Evolutionary conservation across 2,797 vertebrate genomes (phyloP).

Genomic region (Telmatherina bonti): DNA sequence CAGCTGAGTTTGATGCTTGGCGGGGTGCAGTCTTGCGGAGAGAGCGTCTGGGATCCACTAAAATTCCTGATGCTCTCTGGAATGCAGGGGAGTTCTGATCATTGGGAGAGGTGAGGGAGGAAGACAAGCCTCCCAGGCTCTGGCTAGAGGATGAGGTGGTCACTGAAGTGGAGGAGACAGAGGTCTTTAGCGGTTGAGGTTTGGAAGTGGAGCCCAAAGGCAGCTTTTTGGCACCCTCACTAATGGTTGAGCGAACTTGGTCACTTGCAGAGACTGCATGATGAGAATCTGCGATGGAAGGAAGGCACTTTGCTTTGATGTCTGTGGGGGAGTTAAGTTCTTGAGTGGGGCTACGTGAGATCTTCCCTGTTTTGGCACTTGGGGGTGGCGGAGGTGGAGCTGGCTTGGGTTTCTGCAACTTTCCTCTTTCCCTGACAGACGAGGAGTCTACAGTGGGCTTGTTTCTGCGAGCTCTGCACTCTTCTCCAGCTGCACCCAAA

Average conservation of each 20-base stretch:
- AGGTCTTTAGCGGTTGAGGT: conserved; percentile 82
- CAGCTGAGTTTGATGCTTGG: conserved; percentile 88
- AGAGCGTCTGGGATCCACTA: conserved; percentile 92
- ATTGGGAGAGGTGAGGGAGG: conserved; percentile 52
- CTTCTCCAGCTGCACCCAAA: conserved; percentile 84
- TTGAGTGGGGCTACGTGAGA: conserved; percentile 84
- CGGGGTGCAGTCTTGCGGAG: conserved; percentile 91
- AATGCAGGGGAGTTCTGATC: conserved; percentile 84
- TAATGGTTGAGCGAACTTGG: conserved; percentile 65
- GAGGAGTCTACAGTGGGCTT: conserved; percentile 84
- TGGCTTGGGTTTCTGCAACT: conserved; percentile 90
- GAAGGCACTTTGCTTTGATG: conserved; percentile 81
- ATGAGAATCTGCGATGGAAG: conserved; percentile 73
- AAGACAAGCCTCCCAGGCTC: conserved; percentile 69
- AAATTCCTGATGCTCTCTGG: conserved; percentile 67
- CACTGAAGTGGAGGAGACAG: conserved; percentile 65
- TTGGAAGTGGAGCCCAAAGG: conserved; percentile 87
- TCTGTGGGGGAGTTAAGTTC: conserved; percentile 80
- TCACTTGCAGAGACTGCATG: conserved; percentile 75
- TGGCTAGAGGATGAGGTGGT: conserved; percentile 67
- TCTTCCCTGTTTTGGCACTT: conserved; percentile 84
- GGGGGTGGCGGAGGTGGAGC: conserved; percentile 91
- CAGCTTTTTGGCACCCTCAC: conserved; percentile 85
- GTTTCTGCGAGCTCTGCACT: conserved; percentile 87
- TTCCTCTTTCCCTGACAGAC: conserved; percentile 86